A percentile compares a stretch with the other conserved stretches of the same genome.
phyloP scores from a whole-genome alignment of 2,113 vertebrate genomes.

The Nannobrachium achirus region DNA sequence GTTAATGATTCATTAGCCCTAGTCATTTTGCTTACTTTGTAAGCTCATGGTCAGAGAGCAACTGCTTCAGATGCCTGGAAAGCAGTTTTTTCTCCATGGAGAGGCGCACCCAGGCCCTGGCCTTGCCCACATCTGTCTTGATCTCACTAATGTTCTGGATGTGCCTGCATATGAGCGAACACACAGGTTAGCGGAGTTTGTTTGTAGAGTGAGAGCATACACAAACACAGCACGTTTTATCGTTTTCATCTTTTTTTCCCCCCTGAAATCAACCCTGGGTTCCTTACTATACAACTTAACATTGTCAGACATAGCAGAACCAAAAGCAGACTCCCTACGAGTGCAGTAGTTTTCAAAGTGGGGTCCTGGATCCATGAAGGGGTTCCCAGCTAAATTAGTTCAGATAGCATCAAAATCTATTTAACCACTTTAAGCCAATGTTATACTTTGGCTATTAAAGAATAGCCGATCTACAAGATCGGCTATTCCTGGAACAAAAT shows the following conservation, averaged over 20 bases:
- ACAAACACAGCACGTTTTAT: not conserved
- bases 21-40: slow-evolving; percentile 86
- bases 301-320: slow-evolving; percentile 7
- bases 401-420: too few species aligned
- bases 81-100: slow-evolving; percentile 99
- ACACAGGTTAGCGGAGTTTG: not conserved
- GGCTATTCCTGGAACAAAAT: too few species aligned
- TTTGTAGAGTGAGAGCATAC: not conserved
- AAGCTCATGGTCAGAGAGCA: slow-evolving; percentile 95
- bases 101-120: slow-evolving; percentile 96
- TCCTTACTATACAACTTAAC: not conserved
- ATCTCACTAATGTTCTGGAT: slow-evolving; percentile 98
- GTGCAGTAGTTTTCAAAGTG: too few species aligned
- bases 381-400: too few species aligned
- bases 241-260: not conserved
- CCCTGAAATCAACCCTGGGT: not conserved
- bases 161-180: slow-evolving; percentile 79
- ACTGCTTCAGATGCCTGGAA: slow-evolving; percentile 95
- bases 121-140: slow-evolving; percentile 97
- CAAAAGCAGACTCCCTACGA: slow-evolving; percentile 26
- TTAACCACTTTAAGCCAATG: too few species aligned
- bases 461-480: too few species aligned
- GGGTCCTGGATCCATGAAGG: too few species aligned
- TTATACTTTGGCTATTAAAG: too few species aligned
- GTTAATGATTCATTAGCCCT: too few species aligned